Conservation (phyloP, 2,888 invertebrate genomes). For the Acronicta psi region DNA sequence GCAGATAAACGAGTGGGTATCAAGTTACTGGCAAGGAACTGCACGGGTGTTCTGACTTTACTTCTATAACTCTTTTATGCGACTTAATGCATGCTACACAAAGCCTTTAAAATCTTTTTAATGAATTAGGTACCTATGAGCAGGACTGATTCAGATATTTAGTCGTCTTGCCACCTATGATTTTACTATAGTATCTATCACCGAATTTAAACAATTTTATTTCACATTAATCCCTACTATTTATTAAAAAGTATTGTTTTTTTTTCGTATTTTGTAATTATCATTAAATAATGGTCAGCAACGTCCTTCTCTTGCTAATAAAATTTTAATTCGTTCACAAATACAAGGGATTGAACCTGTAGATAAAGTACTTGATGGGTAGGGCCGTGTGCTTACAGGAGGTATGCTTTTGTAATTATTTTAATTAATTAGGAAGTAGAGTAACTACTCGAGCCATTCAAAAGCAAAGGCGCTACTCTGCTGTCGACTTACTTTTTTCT, state of each 20-base stretch:
- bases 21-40: conserved; percentile 79
- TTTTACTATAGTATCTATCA: too few species aligned
- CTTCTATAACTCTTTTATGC: conserved; percentile 78
- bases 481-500: conserved; percentile 60
- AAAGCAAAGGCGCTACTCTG: conserved; percentile 40
- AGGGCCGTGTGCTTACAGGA: too few species aligned
- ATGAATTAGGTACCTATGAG: too few species aligned
- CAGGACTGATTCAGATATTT: too few species aligned
- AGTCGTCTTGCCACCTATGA: too few species aligned
- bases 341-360: too few species aligned
- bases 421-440: conserved; percentile 37
- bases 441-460: conserved; percentile 28
- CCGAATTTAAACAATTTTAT: too few species aligned
- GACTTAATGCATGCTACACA: conserved; percentile 57
- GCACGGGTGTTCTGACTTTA: conserved; percentile 73
- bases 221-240: too few species aligned
- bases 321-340: too few species aligned
- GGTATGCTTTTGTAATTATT: conserved; percentile 4
- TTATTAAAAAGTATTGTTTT: too few species aligned
- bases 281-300: background rate
- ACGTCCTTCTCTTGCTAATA: background rate
- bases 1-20: conserved; percentile 87
- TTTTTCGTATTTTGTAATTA: too few species aligned
- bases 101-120: conserved; percentile 48
- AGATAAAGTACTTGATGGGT: too few species aligned